Base-by-base conservation (phyloP, 2,797 vertebrate species). In the Lagodon rhomboides region DNA sequence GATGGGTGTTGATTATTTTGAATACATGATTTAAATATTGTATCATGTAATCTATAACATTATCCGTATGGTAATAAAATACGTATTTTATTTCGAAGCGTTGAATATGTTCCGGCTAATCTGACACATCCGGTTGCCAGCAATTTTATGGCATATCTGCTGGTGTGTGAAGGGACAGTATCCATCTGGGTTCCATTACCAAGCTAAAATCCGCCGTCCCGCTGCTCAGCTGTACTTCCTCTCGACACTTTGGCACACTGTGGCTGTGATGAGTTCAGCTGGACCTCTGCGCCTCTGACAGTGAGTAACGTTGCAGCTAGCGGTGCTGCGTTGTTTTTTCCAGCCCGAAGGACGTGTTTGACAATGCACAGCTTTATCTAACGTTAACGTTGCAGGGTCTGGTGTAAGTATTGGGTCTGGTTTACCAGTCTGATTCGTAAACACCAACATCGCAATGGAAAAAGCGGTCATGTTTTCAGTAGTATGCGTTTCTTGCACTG, bases 291-390 rank as follows among this genome's bases (percentile, higher is more conserved):
- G 27, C 43, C 25, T 34, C 16, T 54, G 53, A 51, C 47, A 2
- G 89, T 90, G 71, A 89, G 90, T 89, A 77, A 38, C 34, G 34
- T 38, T 38, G 34, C 9, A 55, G 18, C 2, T 11, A 7, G 1
- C 23, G 10, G 43, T 17, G 10, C 5, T 55, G 13, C 8, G 10
- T 3, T 38, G 25, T 16, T 60, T 75, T 38, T 12, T n/a, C 9
- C 49, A 20, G 12, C 38, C 41, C 5, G 60, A 68, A 43, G 25
- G n/a, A 67, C 43, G 38, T 27, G 63, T 69, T 72, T 69, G 59
- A 70, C 50, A 43, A n/a, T 1, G 51, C 30, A 50, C 23, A 30
- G 58, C 25, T 55, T 67, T 13, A 51, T 38, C 30, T 1, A 38
- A n/a, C n/a, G n/a, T n/a, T n/a, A n/a, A n/a, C n/a, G n/a, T n/a